Base-by-base conservation (phyloP, 2,113 vertebrate genomes). In the Gracilinanus agilis region DNA sequence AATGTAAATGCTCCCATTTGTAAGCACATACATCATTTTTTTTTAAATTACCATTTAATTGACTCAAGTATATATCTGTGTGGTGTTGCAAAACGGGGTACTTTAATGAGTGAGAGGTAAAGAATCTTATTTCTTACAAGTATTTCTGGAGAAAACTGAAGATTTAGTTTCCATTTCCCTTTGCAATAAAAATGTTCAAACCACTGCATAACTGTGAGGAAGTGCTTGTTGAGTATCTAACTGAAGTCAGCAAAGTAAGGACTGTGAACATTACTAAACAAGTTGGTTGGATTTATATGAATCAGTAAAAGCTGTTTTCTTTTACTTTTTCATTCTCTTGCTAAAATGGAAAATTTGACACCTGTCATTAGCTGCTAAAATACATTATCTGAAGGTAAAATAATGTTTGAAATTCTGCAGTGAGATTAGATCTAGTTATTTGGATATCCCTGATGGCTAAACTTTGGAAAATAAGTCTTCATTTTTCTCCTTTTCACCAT, bases 11-110 rank as follows among this genome's bases (percentile, higher is more conserved):
- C 97, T 98, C 56, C 96, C 95, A 90, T 75, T 34, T 34, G 34
- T 11, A 34, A 27, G 13, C 58, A n/a, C 34, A 16, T 29, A 58
- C 56, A 2, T 94, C 96, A 93, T 55, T 56, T 89, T 53, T 93
- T 61, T 90, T 21, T 53, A 97, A 91, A 10, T 98, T 93, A 44
- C 96, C 97, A 96, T 97, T 97, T 96, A 95, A 97, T 98, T 98
- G 95, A 95, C 13, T 98, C 95, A 98, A 97, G 96, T 98, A 98
- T 97, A 95, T 97, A 98, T 97, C 95, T 97, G 97, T 97, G 98
- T 98, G 98, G 98, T 99, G 98, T 99, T 98, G 98, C 98, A 99
- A 99, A 98, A 98, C 96, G 96, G 98, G 90, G 98, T 98, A 98
- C 97, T 98, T 97, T 99, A 98, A 98, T 97, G 98, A 98, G 97